Conservation (phyloP, 2,888 invertebrate species). For the Lutraria lutraria region DNA sequence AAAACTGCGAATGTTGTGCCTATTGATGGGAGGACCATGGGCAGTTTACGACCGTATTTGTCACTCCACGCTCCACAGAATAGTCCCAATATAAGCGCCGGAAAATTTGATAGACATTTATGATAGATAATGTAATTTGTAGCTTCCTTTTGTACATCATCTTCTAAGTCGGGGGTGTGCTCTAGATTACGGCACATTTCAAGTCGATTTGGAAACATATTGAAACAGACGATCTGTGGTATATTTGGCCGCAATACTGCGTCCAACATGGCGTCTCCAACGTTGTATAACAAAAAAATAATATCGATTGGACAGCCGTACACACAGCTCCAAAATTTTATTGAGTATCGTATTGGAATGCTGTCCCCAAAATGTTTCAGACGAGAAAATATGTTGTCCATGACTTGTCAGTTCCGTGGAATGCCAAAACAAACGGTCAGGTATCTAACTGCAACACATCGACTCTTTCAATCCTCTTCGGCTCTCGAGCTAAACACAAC, state of each 20-base stretch:
- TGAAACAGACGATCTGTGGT: constrained; percentile 80
- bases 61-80: constrained; percentile 87
- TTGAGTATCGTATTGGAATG: constrained; percentile 45
- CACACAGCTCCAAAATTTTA: constrained; percentile 69
- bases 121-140: constrained; percentile 83
- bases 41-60: constrained; percentile 83
- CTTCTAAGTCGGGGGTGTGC: constrained; percentile 73
- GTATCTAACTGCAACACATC: background rate
- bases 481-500: background rate
- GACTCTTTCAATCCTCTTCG: background rate
- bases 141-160: constrained; percentile 78
- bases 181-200: constrained; percentile 72
- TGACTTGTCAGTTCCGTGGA: background rate
- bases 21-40: constrained; percentile 82
- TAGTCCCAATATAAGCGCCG: constrained; percentile 83
- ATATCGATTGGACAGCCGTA: constrained; percentile 79
- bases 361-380: constrained; percentile 34
- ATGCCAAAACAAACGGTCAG: background rate
- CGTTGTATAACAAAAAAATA: constrained; percentile 84
- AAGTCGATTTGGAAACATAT: constrained; percentile 67
- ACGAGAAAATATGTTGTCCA: constrained; percentile 22
- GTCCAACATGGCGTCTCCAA: constrained; percentile 84
- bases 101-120: constrained; percentile 82
- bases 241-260: constrained; percentile 84
- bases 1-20: constrained; percentile 83